These are phyloP conservation scores for Oenanthe melanoleuca DNA, from an alignment of 2,113 vertebrate species.

Conservation along the genomic window DNA sequence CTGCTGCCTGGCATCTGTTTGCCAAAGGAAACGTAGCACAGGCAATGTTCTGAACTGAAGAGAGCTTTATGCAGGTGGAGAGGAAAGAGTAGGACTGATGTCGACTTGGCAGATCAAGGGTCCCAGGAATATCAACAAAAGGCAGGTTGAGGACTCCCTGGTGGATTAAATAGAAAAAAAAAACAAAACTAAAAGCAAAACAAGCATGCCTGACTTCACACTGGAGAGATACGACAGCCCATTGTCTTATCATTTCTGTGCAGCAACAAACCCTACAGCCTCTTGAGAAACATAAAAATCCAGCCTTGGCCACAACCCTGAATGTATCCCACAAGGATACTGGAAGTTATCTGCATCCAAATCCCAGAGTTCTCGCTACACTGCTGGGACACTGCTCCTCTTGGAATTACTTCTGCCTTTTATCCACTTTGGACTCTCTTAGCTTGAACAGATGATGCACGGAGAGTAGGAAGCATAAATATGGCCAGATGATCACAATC, in stretches of 20 bases:
- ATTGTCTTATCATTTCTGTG: not conserved
- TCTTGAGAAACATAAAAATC: not conserved
- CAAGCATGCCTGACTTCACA: not conserved
- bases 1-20: not conserved
- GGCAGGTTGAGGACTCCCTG: not conserved
- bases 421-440: not conserved
- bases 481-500: not conserved
- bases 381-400: not conserved
- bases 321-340: not conserved
- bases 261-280: not conserved
- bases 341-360: not conserved
- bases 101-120: not conserved
- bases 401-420: not conserved
- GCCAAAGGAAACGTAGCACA: not conserved
- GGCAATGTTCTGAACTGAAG: not conserved
- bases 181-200: not conserved
- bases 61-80: not conserved
- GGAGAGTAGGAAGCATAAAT: not conserved
- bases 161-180: not conserved
- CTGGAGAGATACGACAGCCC: not conserved
- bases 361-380: not conserved
- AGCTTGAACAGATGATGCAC: not conserved
- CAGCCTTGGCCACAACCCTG: not conserved
- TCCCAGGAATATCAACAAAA: not conserved
- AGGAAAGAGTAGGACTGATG: not conserved